Base-by-base conservation (phyloP, 1,140 invertebrate genomes). In the Formica exsecta region DNA sequence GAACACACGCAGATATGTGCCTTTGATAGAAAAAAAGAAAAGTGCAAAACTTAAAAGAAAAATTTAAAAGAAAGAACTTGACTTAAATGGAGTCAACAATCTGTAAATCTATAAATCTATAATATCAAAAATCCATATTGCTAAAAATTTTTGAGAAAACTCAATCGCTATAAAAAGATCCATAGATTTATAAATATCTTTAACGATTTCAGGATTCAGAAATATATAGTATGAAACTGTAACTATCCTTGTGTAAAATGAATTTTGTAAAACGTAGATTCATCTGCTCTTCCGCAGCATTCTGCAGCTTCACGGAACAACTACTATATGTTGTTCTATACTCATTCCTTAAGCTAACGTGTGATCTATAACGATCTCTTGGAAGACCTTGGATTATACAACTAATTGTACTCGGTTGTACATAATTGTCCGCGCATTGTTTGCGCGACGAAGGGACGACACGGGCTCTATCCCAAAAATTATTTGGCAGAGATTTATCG, bases 311-410 rank as follows among this genome's bases (percentile, higher is more conserved):
- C 48, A 73, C n/a, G 64, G 36, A 57, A 84, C 41, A 86, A 86
- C 65, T 86, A 41, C 65, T 29, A 29, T 29, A 29, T 29, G 68
- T 85, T 74, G n/a, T 44, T 51, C 77, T 85, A 86, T 68, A 66
- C 29, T 87, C 71, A 77, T 73, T 89, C 77, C 85, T 91, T 86
- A 91, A 71, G 66, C 89, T 91, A 91, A 86, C 16, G 62, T 87
- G 70, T 89, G 51, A 85, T 85, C 80, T 91, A 91, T 87, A 51
- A 19, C 38, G 32, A 61, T 76, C 86, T 76, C 88, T 85, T 86
- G 92, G 92, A 93, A 93, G 92, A 93, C 92, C 64, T 92, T 92
- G 85, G 92, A 93, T 93, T 88, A 88, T 81, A 87, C 57, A 70
- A 86, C 83, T 92, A 87, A 86, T 86, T 91, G 87, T 90, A 90